These are phyloP conservation scores for Drosophila elegans DNA, from an alignment of 1,140 invertebrate species.

Conservation along the genomic window DNA sequence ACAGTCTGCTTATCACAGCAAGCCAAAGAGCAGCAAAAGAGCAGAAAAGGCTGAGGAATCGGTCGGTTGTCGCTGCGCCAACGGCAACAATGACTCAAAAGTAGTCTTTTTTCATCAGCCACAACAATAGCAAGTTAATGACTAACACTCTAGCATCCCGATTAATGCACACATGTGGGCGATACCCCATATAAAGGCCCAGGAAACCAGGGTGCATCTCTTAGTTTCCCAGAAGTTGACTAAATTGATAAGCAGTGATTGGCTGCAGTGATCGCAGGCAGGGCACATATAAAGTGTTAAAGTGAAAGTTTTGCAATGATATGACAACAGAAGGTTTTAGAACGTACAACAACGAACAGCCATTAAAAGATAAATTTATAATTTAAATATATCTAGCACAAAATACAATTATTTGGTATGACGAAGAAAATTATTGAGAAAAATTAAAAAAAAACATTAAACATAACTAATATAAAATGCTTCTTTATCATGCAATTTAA, in stretches of 20 bases:
- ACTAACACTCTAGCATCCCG: slow-evolving; percentile 67
- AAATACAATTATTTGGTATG: too few relatives aligned
- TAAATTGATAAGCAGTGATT: slow-evolving; percentile 21
- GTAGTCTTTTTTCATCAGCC: slow-evolving; percentile 16
- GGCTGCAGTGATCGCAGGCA: too few relatives aligned
- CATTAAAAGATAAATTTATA: too few relatives aligned
- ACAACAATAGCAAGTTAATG: slow-evolving; percentile 56
- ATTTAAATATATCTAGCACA: too few relatives aligned
- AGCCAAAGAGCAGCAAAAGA: slow-evolving; percentile 11
- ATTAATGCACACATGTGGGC: slow-evolving; percentile 22
- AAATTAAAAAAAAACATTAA: too few relatives aligned
- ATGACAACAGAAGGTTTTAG: neutral
- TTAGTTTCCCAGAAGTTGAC: slow-evolving; percentile 23
- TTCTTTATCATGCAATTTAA: too few relatives aligned
- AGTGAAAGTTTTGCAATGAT: neutral
- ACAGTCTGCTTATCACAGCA: slow-evolving; percentile 73
- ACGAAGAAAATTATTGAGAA: too few relatives aligned
- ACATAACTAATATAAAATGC: too few relatives aligned
- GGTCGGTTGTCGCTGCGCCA: slow-evolving; percentile 17
- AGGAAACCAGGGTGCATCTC: slow-evolving; percentile 10
- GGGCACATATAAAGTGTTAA: too few relatives aligned
- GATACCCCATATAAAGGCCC: slow-evolving; percentile 28
- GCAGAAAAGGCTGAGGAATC: slow-evolving; percentile 9
- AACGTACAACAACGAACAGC: too few relatives aligned
- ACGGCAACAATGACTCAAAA: slow-evolving; percentile 26